Conservation (phyloP, 1,140 invertebrate species). For the Meloidogyne exigua region DNA sequence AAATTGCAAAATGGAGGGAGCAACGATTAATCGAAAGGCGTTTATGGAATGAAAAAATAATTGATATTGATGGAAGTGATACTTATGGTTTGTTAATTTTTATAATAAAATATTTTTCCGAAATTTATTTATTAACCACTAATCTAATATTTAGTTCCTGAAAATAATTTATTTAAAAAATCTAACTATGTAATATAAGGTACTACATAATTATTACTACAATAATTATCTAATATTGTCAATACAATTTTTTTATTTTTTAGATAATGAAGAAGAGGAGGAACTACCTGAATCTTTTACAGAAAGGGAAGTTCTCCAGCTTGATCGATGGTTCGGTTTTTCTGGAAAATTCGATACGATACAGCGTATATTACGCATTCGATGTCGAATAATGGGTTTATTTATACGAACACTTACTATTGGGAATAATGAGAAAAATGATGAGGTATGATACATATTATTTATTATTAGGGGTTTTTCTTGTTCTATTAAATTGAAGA, state of each 20-base stretch:
- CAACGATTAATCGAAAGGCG: neutral
- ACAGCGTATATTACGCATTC: conserved; percentile 38
- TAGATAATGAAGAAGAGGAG: conserved; percentile 20
- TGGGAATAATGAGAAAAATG: conserved; percentile 4
- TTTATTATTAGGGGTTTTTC: too few relatives aligned
- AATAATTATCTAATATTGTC: too few relatives aligned
- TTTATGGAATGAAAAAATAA: neutral
- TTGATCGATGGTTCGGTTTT: conserved; percentile 43
- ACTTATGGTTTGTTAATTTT: conserved; percentile 10
- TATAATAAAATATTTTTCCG: conserved; percentile 16
- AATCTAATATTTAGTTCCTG: too few relatives aligned
- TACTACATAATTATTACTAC: too few relatives aligned
- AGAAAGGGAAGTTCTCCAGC: conserved; percentile 28
- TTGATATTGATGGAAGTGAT: neutral
- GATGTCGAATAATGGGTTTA: conserved; percentile 52
- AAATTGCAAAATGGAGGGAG: conserved; percentile 10
- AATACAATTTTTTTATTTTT: too few relatives aligned
- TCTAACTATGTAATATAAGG: too few relatives aligned
- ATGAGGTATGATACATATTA: neutral
- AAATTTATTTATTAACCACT: too few relatives aligned
- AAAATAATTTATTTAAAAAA: too few relatives aligned
- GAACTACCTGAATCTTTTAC: conserved; percentile 6
- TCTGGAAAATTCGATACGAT: conserved; percentile 32
- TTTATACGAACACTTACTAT: conserved; percentile 39
- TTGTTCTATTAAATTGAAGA: too few relatives aligned